These are phyloP conservation scores for Antheraea mylitta DNA, from an alignment of 1,140 invertebrate species.

Conservation along the genomic window DNA sequence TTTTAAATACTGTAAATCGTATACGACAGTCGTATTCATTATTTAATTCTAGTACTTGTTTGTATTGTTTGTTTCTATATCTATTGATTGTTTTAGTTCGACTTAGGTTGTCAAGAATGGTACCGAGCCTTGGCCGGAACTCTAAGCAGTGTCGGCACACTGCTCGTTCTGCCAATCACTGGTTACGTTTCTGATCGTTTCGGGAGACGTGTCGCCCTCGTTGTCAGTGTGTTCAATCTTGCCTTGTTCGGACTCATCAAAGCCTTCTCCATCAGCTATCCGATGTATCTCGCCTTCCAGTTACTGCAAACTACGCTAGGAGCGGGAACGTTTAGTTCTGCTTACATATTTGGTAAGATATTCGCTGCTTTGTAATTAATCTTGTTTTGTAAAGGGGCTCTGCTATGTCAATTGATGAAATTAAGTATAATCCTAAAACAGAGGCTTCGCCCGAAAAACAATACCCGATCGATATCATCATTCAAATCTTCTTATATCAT, in stretches of 20 bases:
- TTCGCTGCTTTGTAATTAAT: background rate
- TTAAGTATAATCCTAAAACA: too few relatives aligned
- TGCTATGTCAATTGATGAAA: too few relatives aligned
- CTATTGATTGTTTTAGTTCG: slow-evolving; percentile 42
- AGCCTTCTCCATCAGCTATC: slow-evolving; percentile 83
- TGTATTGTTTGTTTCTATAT: background rate
- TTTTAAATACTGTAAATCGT: too few relatives aligned
- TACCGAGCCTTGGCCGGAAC: slow-evolving; percentile 54
- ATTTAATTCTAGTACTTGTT: too few relatives aligned
- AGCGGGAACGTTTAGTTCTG: slow-evolving; percentile 65
- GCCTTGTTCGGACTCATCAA: slow-evolving; percentile 81
- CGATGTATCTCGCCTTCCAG: slow-evolving; percentile 82
- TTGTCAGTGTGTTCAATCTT: slow-evolving; percentile 79
- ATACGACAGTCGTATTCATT: too few relatives aligned
- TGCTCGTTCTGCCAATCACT: slow-evolving; percentile 56
- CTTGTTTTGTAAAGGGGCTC: background rate
- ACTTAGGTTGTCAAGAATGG: slow-evolving; percentile 55
- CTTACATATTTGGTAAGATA: slow-evolving; percentile 63
- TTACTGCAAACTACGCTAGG: slow-evolving; percentile 81
- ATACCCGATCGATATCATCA: too few relatives aligned
- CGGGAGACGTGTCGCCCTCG: slow-evolving; percentile 80
- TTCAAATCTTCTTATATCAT: too few relatives aligned
- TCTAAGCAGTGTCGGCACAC: slow-evolving; percentile 51
- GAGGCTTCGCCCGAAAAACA: too few relatives aligned
- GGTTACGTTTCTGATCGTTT: slow-evolving; percentile 82